These are phyloP conservation scores for Zaprionus gabonicus DNA, from an alignment of 1,140 invertebrate genomes.

Conservation along the genomic window DNA sequence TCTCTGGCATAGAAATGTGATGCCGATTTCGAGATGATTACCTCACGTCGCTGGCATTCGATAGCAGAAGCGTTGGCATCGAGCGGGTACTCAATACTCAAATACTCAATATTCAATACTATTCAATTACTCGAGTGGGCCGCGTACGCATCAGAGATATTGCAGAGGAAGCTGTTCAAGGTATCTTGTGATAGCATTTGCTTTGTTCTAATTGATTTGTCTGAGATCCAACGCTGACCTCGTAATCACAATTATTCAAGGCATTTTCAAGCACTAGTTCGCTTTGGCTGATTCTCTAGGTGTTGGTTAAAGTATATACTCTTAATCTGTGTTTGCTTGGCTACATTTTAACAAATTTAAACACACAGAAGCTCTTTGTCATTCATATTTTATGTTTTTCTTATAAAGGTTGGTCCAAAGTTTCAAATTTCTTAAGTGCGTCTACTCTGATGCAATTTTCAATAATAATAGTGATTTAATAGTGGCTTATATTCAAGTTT, in stretches of 20 bases:
- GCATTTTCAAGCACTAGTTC: background rate
- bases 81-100: background rate
- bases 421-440: too few species aligned
- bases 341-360: too few species aligned
- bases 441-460: too few species aligned
- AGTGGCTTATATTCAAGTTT: too few species aligned
- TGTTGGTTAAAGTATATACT: too few species aligned
- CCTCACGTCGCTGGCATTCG: slow-evolving; percentile 19
- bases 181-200: background rate
- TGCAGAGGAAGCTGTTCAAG: background rate
- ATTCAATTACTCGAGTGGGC: slow-evolving; percentile 15
- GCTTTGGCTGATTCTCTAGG: too few species aligned
- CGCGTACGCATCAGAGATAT: background rate
- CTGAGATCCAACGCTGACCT: background rate
- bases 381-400: too few species aligned
- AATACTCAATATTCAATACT: slow-evolving; percentile 2
- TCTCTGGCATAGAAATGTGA: slow-evolving; percentile 38
- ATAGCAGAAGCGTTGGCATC: background rate
- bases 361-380: too few species aligned
- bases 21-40: slow-evolving; percentile 51
- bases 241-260: background rate
- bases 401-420: too few species aligned
- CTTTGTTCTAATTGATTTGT: slow-evolving; percentile 1
- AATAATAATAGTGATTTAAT: too few species aligned
- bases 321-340: too few species aligned